Percentiles rank a stretch among this genome's conserved stretches.
Evolutionary conservation across 1,140 invertebrate species (phyloP).

Genomic region (Nasonia giraulti): DNA sequence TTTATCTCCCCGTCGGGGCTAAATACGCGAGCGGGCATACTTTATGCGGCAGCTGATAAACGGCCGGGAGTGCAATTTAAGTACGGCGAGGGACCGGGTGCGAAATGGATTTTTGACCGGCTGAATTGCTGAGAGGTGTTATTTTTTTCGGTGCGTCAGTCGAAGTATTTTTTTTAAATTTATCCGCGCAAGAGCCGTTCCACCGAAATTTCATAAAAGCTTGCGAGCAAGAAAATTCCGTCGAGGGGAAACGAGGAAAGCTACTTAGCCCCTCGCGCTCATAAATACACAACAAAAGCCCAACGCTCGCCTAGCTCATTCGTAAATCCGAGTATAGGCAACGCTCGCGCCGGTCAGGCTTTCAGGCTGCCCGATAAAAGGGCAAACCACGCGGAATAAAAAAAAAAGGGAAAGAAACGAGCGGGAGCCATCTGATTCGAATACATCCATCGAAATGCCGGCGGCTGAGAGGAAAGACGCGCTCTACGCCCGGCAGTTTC

Average conservation of each 20-base stretch:
- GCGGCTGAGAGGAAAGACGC: not conserved
- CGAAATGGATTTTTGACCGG: slow-evolving; percentile 44
- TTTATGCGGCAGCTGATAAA: slow-evolving; percentile 19
- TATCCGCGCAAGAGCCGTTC: not conserved
- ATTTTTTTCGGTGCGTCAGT: not conserved
- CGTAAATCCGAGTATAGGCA: not conserved
- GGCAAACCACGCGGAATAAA: not conserved
- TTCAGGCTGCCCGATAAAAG: not conserved
- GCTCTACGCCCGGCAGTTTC: slow-evolving; percentile 59
- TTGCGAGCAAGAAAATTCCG: not conserved
- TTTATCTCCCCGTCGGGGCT: not conserved
- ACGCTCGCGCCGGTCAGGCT: not conserved
- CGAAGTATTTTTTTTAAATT: not conserved
- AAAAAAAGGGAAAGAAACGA: not conserved
- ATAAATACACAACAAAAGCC: not conserved
- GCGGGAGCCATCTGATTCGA: slow-evolving; percentile 33
- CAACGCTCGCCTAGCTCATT: not conserved
- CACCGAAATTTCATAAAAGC: no score
- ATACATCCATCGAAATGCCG: slow-evolving; percentile 30
- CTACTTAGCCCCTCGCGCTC: not conserved
- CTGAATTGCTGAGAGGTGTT: slow-evolving; percentile 11
- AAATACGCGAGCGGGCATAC: not conserved
- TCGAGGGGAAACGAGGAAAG: not conserved
- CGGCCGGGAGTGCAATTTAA: slow-evolving; percentile 27
- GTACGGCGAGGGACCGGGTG: not conserved